These are phyloP conservation scores for Seriola aureovittata DNA, from an alignment of 2,113 vertebrate genomes.

Conservation along the genomic window DNA sequence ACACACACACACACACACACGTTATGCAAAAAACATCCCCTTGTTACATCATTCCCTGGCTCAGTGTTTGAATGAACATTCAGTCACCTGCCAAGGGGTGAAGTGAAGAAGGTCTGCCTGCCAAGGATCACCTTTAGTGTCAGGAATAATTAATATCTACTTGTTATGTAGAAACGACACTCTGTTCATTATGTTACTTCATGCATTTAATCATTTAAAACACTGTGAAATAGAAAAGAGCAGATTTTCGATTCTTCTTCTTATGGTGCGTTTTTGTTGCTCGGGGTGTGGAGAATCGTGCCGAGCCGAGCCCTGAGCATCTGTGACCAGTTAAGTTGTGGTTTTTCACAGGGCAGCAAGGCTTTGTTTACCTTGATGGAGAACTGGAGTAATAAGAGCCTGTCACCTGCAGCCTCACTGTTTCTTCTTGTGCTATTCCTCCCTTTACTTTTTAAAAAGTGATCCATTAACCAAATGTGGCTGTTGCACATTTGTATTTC, in stretches of 20 bases:
- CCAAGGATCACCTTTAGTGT: not conserved
- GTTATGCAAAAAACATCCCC: not conserved
- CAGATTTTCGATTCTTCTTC: not conserved
- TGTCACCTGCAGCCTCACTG: not conserved
- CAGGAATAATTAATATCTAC: slow-evolving; percentile 18
- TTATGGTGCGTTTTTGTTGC: not conserved
- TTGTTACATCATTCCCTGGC: slow-evolving; percentile 27
- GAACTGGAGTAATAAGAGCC: not conserved
- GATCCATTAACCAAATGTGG: not conserved
- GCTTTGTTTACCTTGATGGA: not conserved
- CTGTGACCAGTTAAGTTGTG: not conserved
- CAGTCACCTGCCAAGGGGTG: not conserved
- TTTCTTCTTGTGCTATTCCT: not conserved
- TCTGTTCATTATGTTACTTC: not conserved
- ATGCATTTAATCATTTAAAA: slow-evolving; percentile 1
- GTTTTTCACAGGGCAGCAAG: not conserved
- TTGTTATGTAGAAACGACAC: not conserved
- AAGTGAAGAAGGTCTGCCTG: not conserved
- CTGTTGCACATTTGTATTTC: not conserved
- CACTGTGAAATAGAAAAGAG: slow-evolving; percentile 7
- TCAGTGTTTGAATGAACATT: not conserved
- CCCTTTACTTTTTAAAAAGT: not conserved
- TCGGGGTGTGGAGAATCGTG: not conserved
- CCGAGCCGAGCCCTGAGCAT: not conserved
- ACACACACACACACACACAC: not conserved